These are phyloP conservation scores for Martes martes DNA, from an alignment of 2,113 vertebrate genomes.

Conservation along the genomic window DNA sequence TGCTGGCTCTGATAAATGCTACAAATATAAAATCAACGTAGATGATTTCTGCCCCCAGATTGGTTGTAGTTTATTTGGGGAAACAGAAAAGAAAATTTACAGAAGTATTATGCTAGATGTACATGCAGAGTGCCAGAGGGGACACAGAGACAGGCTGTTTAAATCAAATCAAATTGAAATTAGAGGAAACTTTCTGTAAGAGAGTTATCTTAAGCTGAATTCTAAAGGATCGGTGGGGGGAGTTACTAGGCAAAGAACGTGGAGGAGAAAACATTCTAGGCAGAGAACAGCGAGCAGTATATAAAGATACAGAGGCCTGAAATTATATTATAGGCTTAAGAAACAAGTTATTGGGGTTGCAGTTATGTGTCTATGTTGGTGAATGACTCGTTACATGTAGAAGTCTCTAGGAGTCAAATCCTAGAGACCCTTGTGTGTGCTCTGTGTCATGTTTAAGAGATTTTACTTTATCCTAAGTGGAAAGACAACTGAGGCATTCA, in stretches of 20 bases:
- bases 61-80: not conserved
- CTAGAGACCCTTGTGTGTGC: not conserved
- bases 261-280: not conserved
- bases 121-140: not conserved
- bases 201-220: slow-evolving; percentile 28
- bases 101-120: not conserved
- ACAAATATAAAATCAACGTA: slow-evolving; percentile 26
- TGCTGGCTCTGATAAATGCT: not conserved
- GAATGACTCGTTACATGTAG: not conserved
- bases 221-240: not conserved
- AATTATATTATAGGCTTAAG: not conserved
- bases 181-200: not conserved
- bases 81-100: slow-evolving; percentile 29
- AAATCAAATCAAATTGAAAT: not conserved
- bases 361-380: not conserved
- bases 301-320: not conserved
- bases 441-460: not conserved
- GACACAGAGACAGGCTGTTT: not conserved
- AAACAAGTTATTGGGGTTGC: not conserved
- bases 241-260: not conserved
- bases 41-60: not conserved
- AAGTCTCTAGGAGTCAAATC: not conserved
- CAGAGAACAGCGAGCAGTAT: not conserved
- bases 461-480: slow-evolving; percentile 5
- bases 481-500: not conserved